A percentile compares a stretch with the other conserved stretches of the same genome.
Evolutionary conservation across 2,888 invertebrate species (phyloP).

Genomic region (Drosophila maculinotata): DNA sequence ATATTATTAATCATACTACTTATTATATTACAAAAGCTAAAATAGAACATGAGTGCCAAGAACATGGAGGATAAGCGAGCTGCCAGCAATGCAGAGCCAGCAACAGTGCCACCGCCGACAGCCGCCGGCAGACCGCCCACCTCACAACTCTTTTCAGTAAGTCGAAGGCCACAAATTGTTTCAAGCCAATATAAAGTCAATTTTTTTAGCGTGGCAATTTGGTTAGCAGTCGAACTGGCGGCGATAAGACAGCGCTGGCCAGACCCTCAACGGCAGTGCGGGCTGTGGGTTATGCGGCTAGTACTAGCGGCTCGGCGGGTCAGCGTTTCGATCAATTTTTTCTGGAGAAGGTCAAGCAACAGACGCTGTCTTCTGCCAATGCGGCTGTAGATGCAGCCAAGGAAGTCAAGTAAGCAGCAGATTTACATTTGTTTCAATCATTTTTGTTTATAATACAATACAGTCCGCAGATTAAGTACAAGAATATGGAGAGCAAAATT

Average conservation of each 20-base stretch:
- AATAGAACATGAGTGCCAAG: conserved; percentile 42
- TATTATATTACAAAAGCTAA: not conserved
- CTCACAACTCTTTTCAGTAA: conserved; percentile 80
- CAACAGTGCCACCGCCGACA: conserved; percentile 67
- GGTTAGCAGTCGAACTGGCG: conserved; percentile 80
- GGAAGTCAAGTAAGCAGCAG: conserved; percentile 85
- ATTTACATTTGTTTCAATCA: not conserved
- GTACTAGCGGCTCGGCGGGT: conserved; percentile 83
- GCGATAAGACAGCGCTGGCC: conserved; percentile 83
- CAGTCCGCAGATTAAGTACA: conserved; percentile 94
- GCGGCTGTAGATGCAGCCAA: conserved; percentile 87
- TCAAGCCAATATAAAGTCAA: not conserved
- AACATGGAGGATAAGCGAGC: conserved; percentile 6
- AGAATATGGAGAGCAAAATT: conserved; percentile 94
- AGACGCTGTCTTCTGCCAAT: conserved; percentile 80
- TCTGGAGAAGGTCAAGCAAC: conserved; percentile 84
- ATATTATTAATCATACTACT: not conserved
- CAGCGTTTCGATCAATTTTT: conserved; percentile 91
- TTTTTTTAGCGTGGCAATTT: conserved; percentile 80
- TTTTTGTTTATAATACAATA: not conserved
- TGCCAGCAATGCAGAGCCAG: conserved; percentile 1
- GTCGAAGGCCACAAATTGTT: not conserved
- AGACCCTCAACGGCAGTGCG: conserved; percentile 98
- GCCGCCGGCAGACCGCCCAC: conserved; percentile 81
- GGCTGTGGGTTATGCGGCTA: conserved; percentile 97